Conservation (phyloP, 2,888 invertebrate genomes). For the Mactromeris polynyma region DNA sequence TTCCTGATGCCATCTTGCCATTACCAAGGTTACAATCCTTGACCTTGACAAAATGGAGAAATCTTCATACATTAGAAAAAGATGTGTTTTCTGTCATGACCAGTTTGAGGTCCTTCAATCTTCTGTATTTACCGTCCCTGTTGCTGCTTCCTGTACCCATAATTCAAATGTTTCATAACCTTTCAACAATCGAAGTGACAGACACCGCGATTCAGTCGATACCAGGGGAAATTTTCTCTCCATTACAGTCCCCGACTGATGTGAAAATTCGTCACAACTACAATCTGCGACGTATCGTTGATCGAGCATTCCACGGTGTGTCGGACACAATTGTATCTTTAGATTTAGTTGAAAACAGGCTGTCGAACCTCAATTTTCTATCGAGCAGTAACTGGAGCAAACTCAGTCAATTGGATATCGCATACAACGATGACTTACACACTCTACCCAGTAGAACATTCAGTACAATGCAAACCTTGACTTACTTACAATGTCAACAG, state of each 20-base stretch:
- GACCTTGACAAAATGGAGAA: conserved; percentile 55
- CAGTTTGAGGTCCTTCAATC: conserved; percentile 37
- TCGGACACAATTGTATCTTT: conserved; percentile 51
- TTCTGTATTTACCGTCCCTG: conserved; percentile 27
- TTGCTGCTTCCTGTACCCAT: conserved; percentile 47
- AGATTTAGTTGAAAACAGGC: conserved; percentile 37
- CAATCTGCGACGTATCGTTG: conserved; percentile 29
- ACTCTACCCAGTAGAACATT: conserved; percentile 73
- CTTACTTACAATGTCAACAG: conserved; percentile 72
- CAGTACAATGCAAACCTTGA: conserved; percentile 69
- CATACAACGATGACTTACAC: conserved; percentile 63
- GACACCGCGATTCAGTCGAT: conserved; percentile 47
- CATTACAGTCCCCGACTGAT: conserved; percentile 30
- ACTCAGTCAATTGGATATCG: conserved; percentile 73
- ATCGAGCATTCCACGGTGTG: conserved; percentile 49
- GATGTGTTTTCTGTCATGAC: neutral
- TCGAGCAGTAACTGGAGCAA: conserved; percentile 52
- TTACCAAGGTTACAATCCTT: conserved; percentile 62
- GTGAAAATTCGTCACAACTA: conserved; percentile 47
- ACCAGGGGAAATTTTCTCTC: conserved; percentile 31
- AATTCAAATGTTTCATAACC: conserved; percentile 34
- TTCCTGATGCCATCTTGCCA: conserved; percentile 39
- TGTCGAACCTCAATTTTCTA: conserved; percentile 37
- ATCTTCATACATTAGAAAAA: conserved; percentile 21
- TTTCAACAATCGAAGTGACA: conserved; percentile 14